Percentiles rank a stretch among this genome's conserved stretches.
phyloP scores from a whole-genome alignment of 2,888 invertebrate genomes.

The Vanessa cardui region DNA sequence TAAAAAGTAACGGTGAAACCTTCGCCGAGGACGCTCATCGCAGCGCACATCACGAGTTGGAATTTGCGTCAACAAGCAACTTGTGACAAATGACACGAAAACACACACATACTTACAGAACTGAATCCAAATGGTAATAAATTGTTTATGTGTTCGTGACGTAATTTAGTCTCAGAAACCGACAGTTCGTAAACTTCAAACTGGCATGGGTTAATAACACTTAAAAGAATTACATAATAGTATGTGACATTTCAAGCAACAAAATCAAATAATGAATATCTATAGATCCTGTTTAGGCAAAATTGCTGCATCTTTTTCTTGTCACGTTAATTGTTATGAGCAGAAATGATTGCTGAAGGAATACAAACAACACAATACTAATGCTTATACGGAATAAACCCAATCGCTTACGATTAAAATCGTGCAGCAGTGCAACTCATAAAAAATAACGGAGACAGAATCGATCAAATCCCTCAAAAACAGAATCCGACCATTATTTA shows the following conservation, averaged over 20 bases:
- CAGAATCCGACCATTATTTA: constrained; percentile 60
- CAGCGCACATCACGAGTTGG: constrained; percentile 29
- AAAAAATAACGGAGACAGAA: constrained; percentile 46
- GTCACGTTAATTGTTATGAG: constrained; percentile 25
- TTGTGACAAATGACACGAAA: constrained; percentile 1
- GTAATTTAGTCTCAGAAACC: not conserved
- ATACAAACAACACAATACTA: constrained; percentile 14
- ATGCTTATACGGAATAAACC: constrained; percentile 7
- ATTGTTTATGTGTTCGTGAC: not conserved
- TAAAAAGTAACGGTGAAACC: constrained; percentile 41
- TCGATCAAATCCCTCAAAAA: constrained; percentile 58
- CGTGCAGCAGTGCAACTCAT: constrained; percentile 11
- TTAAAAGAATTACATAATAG: too few species aligned
- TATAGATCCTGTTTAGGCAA: not conserved
- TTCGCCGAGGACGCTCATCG: too few species aligned
- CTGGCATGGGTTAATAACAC: too few species aligned
- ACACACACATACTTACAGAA: constrained; percentile 2
- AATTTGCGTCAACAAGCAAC: constrained; percentile 10
- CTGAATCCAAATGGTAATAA: constrained; percentile 18
- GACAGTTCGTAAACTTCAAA: too few species aligned
- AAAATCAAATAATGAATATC: too few species aligned
- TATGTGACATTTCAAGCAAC: too few species aligned
- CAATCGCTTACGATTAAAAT: constrained; percentile 18
- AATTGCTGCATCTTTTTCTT: constrained; percentile 14
- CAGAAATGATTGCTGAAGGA: constrained; percentile 13